Evolutionary conservation across 2,888 invertebrate species (phyloP), one percentile per base, ranked within the genome.

Genomic region (Trichogramma evanescens): DNA sequence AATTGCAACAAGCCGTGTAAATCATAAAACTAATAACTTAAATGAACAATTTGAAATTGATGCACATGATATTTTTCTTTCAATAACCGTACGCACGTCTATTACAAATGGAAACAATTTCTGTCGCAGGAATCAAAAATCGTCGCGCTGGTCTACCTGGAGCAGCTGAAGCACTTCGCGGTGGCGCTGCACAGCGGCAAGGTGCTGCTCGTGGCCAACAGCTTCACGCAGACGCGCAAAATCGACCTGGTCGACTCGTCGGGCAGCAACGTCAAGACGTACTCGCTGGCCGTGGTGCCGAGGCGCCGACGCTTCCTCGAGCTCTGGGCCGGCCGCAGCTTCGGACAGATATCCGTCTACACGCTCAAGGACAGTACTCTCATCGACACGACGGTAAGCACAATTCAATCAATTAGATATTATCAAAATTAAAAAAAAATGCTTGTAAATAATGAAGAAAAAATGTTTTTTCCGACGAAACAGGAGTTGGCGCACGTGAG

Each of bases 311-410:
- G 76, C 3, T 66, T 76, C 38, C 83, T 87, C 69, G 91, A 93
- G 74, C 77, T 95, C 10, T 96, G 95, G 95, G 91, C 93, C 68
- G 95, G 95, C 1, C 93, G 93, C 69, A 83, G 85, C 42, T 85
- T 86, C 63, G 93, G 91, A 1, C 86, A 86, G 56, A 86, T 95
- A 65, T 86, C 88, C 54, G 85, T 92, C 38, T 94, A 93, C 75
- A 81, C 86, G 0, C 81, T 95, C 56, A 84, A 84, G 68, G 86
- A 84, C 62, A 68, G 62, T 9, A 73, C 63, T 59, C 66, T 77
- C 26, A 63, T 70, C 4, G 77, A 78, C 42, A 82, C 85, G 45
- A 83, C 88, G 5, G 64, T 64, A 57, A 54, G 39, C 7, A 41
- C 8, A 42, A 49, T 40, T 48, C 6, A 41, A 45, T 58, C 8